phyloP scores from a whole-genome alignment of 2,888 invertebrate genomes.

The Pachymerium ferrugineum region DNA sequence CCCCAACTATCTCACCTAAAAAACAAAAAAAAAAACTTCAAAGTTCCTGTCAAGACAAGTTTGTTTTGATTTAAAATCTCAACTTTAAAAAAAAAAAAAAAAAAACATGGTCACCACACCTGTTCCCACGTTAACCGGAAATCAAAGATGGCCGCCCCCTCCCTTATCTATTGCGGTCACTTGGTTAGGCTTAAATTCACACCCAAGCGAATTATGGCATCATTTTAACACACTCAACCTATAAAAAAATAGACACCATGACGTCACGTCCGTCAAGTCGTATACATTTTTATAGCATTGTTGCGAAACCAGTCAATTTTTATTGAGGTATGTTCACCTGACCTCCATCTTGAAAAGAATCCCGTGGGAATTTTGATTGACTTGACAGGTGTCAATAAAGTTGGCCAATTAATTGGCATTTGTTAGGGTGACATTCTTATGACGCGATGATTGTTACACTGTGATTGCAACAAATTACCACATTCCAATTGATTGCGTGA shows the following conservation, averaged over 20 bases:
- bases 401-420: background rate
- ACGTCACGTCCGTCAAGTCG: background rate
- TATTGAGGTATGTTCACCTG: constrained; percentile 10
- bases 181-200: background rate
- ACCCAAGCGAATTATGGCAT: background rate
- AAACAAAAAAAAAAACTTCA: background rate
- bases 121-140: background rate
- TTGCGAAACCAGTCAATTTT: background rate
- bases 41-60: background rate
- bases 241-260: background rate
- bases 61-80: background rate
- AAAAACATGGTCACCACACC: background rate
- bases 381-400: constrained; percentile 18
- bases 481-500: background rate
- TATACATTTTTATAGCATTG: background rate
- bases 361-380: constrained; percentile 18
- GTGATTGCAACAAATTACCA: constrained; percentile 12
- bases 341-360: background rate
- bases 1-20: background rate
- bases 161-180: background rate
- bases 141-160: constrained; percentile 1
- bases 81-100: background rate
- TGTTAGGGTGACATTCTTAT: background rate
- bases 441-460: background rate
- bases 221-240: too few relatives aligned